Percentiles rank a stretch among this genome's conserved stretches.
Evolutionary conservation across 2,797 vertebrate genomes (phyloP).

Genomic region (Naso thynnoides): DNA sequence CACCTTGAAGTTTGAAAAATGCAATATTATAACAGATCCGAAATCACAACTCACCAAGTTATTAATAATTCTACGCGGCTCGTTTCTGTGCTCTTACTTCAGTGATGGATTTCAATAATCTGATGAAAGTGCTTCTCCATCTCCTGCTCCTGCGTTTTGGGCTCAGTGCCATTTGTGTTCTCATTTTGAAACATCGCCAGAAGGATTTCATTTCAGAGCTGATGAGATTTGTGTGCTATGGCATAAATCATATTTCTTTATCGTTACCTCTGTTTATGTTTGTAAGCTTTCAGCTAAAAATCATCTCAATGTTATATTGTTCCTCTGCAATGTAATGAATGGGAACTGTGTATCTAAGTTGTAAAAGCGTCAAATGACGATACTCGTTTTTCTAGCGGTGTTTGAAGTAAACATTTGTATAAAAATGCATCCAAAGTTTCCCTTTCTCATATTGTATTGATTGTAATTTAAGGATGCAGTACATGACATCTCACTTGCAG

Average conservation of each 20-base stretch:
- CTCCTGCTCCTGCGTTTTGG: constrained; percentile 26
- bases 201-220: constrained; percentile 54
- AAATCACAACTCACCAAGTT: constrained; percentile 30
- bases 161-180: constrained; percentile 55
- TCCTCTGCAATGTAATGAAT: neutral
- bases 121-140: constrained; percentile 57
- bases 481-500: neutral
- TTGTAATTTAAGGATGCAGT: neutral
- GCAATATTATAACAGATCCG: constrained; percentile 20
- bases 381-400: neutral
- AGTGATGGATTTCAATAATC: constrained; percentile 51
- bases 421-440: neutral
- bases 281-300: neutral
- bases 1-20: constrained; percentile 30
- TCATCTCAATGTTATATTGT: neutral
- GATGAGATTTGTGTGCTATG: constrained; percentile 48
- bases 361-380: neutral
- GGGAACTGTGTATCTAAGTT: neutral
- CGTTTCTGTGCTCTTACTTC: constrained; percentile 22
- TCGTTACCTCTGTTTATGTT: constrained; percentile 3
- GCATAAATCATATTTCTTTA: constrained; percentile 22
- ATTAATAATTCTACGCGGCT: constrained; percentile 27
- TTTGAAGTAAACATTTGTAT: neutral
- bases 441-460: neutral
- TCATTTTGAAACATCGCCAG: constrained; percentile 56